Evolutionary conservation across 2,888 invertebrate genomes (phyloP), one percentile per base, ranked within the genome.

Genomic region (Noctua janthina): DNA sequence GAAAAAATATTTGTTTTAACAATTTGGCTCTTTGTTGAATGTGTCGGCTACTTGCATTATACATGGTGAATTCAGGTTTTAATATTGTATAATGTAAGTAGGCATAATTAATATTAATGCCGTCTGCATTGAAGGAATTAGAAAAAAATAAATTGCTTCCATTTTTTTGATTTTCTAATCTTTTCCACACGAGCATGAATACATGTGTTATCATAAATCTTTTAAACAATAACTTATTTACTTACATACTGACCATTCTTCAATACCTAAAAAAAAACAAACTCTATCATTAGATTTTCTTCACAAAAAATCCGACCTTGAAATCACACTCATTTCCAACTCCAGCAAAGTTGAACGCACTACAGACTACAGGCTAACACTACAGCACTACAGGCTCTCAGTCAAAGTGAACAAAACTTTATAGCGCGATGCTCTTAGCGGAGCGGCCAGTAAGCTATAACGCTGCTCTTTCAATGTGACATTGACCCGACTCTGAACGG

Each of bases 351-450:
- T 84, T 86, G 71, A 87, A 84, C 69, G 76, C 84, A 82, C 90
- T 75, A 39, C 72, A 71, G 74, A 82, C 90, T 75, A 39, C 72
- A 71, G 74, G 80, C 87, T 77, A 77, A 76, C n/a, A 76, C 77
- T 78, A 67, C 69, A 77, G 79, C 68, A 76, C 77, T 82, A 64
- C 69, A 71, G 79, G 73, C 75, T 84, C 70, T 79, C 73, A 83
- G 69, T 81, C 83, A 78, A 82, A 90, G 87, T 90, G 90, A 89
- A 91, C 90, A 89, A 92, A 92, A 90, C 89, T 92, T 93, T 92
- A 93, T 92, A 87, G 90, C 88, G 82, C 80, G 88, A 91, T 90
- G 92, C 93, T 93, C 89, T 93, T 91, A 93, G 91, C 90, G 85
- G 84, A 79, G 62, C 15, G 76, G 88, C 84, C 90, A 90, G 87